Evolutionary conservation across 2,113 vertebrate species (phyloP).

Genomic region (Lasiurus cinereus): DNA sequence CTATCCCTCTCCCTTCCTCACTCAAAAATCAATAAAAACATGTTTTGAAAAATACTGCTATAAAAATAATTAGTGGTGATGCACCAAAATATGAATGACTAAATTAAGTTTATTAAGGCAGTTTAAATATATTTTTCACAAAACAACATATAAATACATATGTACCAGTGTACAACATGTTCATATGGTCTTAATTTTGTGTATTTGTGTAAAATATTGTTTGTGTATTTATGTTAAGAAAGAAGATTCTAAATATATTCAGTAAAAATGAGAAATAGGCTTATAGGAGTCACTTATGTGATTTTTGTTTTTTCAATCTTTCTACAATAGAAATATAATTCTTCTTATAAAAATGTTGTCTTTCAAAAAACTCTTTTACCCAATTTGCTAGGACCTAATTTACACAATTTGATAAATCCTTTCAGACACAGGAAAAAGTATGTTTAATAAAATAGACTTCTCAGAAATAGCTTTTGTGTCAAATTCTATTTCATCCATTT

Average conservation of each 20-base stretch:
- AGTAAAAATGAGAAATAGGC: constrained; percentile 1
- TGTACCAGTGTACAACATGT: neutral
- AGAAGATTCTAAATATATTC: constrained; percentile 12
- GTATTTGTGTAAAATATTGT: neutral
- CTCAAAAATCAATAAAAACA: too few species aligned
- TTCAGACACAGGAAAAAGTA: constrained; percentile 33
- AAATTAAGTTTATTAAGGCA: neutral
- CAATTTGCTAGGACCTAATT: constrained; percentile 25
- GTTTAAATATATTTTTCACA: neutral
- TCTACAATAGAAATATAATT: constrained; percentile 6
- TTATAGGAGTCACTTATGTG: neutral
- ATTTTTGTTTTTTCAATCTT: constrained; percentile 21
- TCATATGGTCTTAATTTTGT: constrained; percentile 26
- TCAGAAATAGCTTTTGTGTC: constrained; percentile 34
- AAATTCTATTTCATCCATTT: constrained; percentile 55
- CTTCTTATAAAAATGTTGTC: neutral
- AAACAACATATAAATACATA: neutral
- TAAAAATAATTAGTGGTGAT: constrained; percentile 25
- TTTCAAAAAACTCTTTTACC: constrained; percentile 31
- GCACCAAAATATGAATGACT: constrained; percentile 30
- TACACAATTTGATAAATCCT: constrained; percentile 39
- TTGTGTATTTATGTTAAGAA: neutral
- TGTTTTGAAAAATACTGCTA: neutral
- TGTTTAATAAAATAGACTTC: constrained; percentile 47
- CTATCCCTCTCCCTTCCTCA: too few species aligned